Conservation (phyloP, 2,113 vertebrate species). For the Halichoerus grypus region DNA sequence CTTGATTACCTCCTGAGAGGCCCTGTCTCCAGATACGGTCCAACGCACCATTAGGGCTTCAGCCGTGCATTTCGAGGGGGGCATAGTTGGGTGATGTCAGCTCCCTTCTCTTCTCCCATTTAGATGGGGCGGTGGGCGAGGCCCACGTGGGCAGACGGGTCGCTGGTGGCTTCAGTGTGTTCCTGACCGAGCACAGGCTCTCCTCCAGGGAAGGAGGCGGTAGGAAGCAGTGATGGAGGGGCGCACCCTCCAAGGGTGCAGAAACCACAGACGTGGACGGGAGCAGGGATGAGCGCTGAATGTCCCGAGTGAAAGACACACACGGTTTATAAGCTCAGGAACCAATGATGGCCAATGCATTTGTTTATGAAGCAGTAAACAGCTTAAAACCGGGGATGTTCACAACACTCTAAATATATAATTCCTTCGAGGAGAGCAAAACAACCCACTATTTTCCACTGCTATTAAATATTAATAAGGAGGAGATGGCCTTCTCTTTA, state of each 20-base stretch:
- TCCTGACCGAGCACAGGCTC: neutral
- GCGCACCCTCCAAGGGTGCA: fast-evolving
- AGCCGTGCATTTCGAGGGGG: neutral
- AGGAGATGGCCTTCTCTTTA: slow-evolving; percentile 53
- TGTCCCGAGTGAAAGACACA: neutral
- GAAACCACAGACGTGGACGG: neutral
- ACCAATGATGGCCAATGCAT: neutral
- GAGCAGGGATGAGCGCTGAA: neutral
- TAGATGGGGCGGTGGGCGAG: neutral
- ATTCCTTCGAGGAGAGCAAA: slow-evolving; percentile 3
- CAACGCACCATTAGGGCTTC: neutral
- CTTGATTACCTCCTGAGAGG: neutral
- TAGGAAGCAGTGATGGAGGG: no score
- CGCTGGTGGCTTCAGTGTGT: fast-evolving
- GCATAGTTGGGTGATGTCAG: fast-evolving
- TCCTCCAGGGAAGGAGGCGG: neutral
- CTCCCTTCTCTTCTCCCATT: neutral
- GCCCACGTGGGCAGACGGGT: no score
- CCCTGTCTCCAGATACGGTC: neutral
- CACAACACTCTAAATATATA: neutral
- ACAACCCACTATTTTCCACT: neutral
- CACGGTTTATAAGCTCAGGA: neutral
- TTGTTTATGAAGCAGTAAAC: neutral
- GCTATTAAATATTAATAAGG: slow-evolving; percentile 51
- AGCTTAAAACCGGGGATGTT: neutral